These are phyloP conservation scores for Hirudo medicinalis DNA, from an alignment of 1,140 invertebrate species.

Conservation along the genomic window DNA sequence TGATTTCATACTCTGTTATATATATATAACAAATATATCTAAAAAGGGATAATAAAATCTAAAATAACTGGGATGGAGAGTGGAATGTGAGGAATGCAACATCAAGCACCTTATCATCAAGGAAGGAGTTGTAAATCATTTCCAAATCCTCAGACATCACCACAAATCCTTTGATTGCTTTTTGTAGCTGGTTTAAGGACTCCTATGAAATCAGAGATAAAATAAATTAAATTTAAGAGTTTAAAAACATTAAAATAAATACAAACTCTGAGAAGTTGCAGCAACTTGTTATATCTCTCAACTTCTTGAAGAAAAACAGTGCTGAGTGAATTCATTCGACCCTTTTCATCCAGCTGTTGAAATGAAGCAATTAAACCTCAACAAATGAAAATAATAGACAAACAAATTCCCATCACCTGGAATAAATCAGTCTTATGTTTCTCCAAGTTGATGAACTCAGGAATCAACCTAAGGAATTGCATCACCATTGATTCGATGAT, in stretches of 20 bases:
- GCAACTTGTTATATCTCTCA: slow-evolving; percentile 65
- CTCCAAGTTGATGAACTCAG: slow-evolving; percentile 49
- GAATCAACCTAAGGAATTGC: slow-evolving; percentile 47
- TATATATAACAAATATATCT: not conserved
- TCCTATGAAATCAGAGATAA: slow-evolving; percentile 41
- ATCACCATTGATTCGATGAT: slow-evolving; percentile 60
- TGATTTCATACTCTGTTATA: not conserved
- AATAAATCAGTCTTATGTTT: slow-evolving; percentile 41
- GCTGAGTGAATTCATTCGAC: slow-evolving; percentile 60
- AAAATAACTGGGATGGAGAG: slow-evolving; percentile 4
- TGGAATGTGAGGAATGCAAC: not conserved
- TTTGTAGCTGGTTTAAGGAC: slow-evolving; percentile 59
- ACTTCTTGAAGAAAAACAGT: slow-evolving; percentile 72
- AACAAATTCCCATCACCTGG: slow-evolving; percentile 27
- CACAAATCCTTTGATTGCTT: slow-evolving; percentile 68
- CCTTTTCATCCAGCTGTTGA: slow-evolving; percentile 49
- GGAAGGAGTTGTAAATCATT: slow-evolving; percentile 58
- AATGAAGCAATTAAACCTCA: not conserved
- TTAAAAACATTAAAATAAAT: not conserved
- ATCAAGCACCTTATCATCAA: slow-evolving; percentile 53
- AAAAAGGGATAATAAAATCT: not conserved
- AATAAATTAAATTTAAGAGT: not conserved
- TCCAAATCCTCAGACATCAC: slow-evolving; percentile 77
- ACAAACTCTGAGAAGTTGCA: slow-evolving; percentile 45
- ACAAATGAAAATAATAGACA: not conserved